phyloP scores from a whole-genome alignment of 2,888 invertebrate species.

The Onthophagus sagittarius region DNA sequence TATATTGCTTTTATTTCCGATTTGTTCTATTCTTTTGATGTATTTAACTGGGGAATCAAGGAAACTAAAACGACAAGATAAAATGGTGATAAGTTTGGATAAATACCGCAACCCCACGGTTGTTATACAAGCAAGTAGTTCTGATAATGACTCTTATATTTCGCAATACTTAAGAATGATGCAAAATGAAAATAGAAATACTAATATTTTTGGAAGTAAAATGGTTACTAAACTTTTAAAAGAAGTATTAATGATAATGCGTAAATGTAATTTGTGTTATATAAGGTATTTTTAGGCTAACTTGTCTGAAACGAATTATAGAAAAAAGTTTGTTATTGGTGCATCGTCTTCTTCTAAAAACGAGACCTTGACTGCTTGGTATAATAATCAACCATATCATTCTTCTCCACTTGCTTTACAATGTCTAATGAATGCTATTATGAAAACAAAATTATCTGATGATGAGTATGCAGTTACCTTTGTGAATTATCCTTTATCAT shows the following conservation, averaged over 20 bases:
- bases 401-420: constrained; percentile 63
- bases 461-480: constrained; percentile 43
- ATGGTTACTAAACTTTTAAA: background rate
- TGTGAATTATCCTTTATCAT: constrained; percentile 67
- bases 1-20: constrained; percentile 59
- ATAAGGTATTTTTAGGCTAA: background rate
- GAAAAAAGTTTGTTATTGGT: constrained; percentile 41
- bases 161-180: background rate
- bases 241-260: background rate
- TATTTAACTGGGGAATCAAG: background rate
- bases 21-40: constrained; percentile 56
- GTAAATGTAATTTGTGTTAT: background rate
- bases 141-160: background rate
- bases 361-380: constrained; percentile 56
- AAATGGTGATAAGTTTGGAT: background rate
- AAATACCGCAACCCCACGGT: background rate
- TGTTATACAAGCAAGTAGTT: background rate
- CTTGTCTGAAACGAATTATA: background rate
- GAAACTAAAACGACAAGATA: background rate
- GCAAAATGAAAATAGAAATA: background rate
- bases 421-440: constrained; percentile 58
- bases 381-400: constrained; percentile 74
- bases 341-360: constrained; percentile 48
- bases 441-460: constrained; percentile 37
- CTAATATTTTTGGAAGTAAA: background rate